phyloP scores from a whole-genome alignment of 2,797 vertebrate species.

The Helicolenus hilgendorfi region DNA sequence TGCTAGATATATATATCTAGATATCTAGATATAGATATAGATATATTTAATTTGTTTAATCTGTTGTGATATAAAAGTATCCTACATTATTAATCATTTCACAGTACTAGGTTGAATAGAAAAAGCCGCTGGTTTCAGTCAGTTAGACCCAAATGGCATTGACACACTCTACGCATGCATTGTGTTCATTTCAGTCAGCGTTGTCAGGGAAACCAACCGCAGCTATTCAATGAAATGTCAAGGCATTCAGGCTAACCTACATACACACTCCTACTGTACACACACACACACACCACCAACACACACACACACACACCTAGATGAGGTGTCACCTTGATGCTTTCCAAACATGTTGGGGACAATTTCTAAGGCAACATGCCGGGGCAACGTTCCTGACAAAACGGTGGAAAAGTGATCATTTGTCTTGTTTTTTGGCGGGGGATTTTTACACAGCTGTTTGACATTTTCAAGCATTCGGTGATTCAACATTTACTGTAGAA shows the following conservation, averaged over 20 bases:
- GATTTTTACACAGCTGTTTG: neutral
- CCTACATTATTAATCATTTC: neutral
- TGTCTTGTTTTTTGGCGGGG: neutral
- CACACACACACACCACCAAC: conserved; percentile 4
- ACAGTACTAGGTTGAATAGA: conserved; percentile 37
- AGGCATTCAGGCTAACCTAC: conserved; percentile 65
- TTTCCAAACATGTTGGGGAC: neutral
- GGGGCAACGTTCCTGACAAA: neutral
- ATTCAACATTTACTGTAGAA: conserved; percentile 1
- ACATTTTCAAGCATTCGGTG: conserved; percentile 1
- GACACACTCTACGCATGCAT: conserved; percentile 28
- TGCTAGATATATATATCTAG: no score
- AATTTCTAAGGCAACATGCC: neutral
- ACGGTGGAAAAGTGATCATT: neutral
- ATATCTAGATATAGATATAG: neutral
- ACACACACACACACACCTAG: conserved; percentile 14
- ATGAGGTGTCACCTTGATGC: conserved; percentile 19
- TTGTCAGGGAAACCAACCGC: conserved; percentile 82
- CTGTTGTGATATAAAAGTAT: neutral
- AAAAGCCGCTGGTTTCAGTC: conserved; percentile 50
- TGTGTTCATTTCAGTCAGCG: conserved; percentile 72
- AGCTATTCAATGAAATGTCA: conserved; percentile 85
- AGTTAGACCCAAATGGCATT: conserved; percentile 52
- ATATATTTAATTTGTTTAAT: neutral
- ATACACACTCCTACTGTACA: neutral